Evolutionary conservation across 2,888 invertebrate species (phyloP), one percentile per base, ranked within the genome.

Genomic region (Melitaea athalia): DNA sequence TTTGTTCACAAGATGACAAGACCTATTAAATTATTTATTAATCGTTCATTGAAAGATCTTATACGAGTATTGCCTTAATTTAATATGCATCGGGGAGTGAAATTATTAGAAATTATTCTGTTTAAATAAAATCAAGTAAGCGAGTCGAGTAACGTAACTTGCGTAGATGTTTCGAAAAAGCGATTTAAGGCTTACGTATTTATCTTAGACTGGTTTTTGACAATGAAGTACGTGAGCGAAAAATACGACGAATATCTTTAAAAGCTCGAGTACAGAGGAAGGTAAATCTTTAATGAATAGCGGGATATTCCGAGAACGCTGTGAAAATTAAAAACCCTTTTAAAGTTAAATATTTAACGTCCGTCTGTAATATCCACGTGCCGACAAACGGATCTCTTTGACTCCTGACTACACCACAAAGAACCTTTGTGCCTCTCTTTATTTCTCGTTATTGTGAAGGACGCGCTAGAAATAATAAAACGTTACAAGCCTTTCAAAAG

Each of bases 381-480:
- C 87, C 88, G 87, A 87, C 89, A 89, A 88, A 86, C 79, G 77
- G 69, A 49, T 24, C 64, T 57, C 50, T 57, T 42, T 57, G 57
- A 33, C 31, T 45, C 49, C 42, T 33, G 17, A 55, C 47, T 62
- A 47, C 42, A 59, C 61, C 59, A 76, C 71, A 75, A 77, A 76
- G 71, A 69, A 71, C 74, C 75, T 79, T 82, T 77, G 77, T 75
- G 76, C 73, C 73, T 77, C 17, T 62, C 64, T 70, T 71, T 78
- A 78, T 76, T 81, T 78, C 82, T 83, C 78, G 79, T 84, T 82
- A 85, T 85, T 81, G 73, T 85, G 79, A 86, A 85, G 86, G 83
- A 85, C 82, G 76, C 78, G 79, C 77, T 82, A 85, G 84, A 84
- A 85, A 86, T 85, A 85, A 88, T 87, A 89, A 90, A 88, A 85